These are phyloP conservation scores for Muscina levida DNA, from an alignment of 2,888 invertebrate species.

Conservation along the genomic window DNA sequence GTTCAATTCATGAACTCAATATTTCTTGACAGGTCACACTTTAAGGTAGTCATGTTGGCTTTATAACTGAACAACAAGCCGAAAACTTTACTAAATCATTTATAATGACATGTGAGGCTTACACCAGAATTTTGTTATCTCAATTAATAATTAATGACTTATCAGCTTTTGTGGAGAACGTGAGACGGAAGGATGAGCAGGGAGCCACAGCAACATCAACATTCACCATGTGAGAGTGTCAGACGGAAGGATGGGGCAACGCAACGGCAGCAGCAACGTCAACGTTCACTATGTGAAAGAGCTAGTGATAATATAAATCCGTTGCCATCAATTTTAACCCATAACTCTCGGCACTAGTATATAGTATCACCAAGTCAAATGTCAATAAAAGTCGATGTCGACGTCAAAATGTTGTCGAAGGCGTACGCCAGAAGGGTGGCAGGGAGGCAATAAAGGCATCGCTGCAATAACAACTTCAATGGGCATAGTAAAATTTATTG, in stretches of 20 bases:
- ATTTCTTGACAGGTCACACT: too few species aligned
- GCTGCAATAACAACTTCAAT: background rate
- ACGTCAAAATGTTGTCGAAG: too few species aligned
- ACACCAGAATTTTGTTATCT: background rate
- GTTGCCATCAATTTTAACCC: background rate
- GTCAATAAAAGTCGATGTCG: conserved; percentile 5
- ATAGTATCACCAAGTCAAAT: background rate
- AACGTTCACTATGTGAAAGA: background rate
- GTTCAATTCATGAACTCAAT: too few species aligned
- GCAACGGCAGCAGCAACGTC: too few species aligned
- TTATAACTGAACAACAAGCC: background rate
- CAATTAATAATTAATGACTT: conserved; percentile 6
- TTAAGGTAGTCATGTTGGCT: too few species aligned
- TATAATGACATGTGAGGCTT: background rate
- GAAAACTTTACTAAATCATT: background rate
- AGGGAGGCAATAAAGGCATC: background rate
- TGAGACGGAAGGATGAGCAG: background rate
- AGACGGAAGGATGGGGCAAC: too few species aligned
- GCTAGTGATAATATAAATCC: background rate
- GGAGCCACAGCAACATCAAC: background rate
- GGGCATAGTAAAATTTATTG: conserved; percentile 6
- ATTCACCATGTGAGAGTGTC: too few species aligned
- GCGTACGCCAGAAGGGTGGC: too few species aligned
- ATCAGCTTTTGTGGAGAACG: background rate
- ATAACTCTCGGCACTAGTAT: background rate